Evolutionary conservation across 2,888 invertebrate species (phyloP).

Genomic region (Ichneumoninae sp.): DNA sequence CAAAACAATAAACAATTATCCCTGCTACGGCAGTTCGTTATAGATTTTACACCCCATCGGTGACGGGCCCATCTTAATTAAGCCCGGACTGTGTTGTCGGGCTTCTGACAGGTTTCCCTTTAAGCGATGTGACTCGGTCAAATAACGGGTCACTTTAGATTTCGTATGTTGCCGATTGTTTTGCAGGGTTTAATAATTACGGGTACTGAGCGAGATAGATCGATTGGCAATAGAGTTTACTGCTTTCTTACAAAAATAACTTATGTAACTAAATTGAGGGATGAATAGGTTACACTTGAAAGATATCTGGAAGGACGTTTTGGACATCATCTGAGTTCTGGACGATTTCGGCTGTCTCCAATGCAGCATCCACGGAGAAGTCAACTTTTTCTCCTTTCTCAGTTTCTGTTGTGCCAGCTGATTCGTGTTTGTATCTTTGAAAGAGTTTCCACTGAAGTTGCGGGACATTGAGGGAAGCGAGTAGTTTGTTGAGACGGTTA

Average conservation of each 20-base stretch:
- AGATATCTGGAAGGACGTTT: background rate
- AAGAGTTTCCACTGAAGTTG: slow-evolving; percentile 23
- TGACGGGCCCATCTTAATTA: background rate
- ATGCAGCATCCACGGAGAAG: background rate
- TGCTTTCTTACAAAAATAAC: background rate
- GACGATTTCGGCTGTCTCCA: background rate
- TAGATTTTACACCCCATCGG: background rate
- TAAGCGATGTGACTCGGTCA: background rate
- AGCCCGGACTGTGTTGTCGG: background rate
- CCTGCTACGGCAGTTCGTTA: background rate
- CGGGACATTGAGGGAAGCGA: background rate
- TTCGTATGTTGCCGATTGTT: background rate
- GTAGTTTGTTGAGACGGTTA: slow-evolving; percentile 27
- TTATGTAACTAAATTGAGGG: background rate
- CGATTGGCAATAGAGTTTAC: background rate
- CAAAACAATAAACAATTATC: background rate
- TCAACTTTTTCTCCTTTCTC: background rate
- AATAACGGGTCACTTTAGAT: background rate
- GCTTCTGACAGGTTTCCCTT: background rate
- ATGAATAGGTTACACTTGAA: background rate
- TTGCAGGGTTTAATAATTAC: background rate
- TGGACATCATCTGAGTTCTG: slow-evolving; percentile 11
- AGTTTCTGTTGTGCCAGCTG: background rate
- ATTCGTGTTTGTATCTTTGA: slow-evolving; percentile 21
- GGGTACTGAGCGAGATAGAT: background rate